Conservation (phyloP, 2,113 vertebrate species). For the Antechinus flavipes region DNA sequence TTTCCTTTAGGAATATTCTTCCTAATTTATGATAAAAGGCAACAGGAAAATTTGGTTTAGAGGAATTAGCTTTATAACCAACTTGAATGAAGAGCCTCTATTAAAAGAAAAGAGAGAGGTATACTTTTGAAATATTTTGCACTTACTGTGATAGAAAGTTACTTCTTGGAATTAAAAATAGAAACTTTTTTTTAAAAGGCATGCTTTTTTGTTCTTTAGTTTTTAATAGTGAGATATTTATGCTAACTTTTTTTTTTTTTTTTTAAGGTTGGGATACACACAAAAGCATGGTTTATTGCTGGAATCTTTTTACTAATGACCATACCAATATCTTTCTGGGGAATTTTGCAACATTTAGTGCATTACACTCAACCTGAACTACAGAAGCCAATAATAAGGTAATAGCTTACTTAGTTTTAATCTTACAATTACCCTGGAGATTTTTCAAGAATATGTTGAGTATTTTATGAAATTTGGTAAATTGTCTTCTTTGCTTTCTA, state of each 20-base stretch:
- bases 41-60: background rate
- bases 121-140: background rate
- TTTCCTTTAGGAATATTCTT: background rate
- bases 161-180: background rate
- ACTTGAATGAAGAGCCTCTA: background rate
- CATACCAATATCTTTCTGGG: constrained; percentile 97
- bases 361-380: constrained; percentile 98
- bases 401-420: constrained; percentile 55
- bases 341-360: constrained; percentile 96
- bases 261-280: constrained; percentile 93
- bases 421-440: constrained; percentile 26
- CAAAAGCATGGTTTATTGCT: constrained; percentile 98
- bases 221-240: constrained; percentile 42
- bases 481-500: constrained; percentile 72
- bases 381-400: constrained; percentile 99
- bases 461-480: constrained; percentile 41
- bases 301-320: constrained; percentile 98
- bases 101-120: background rate
- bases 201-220: constrained; percentile 4
- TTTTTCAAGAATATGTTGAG: constrained; percentile 40
- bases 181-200: background rate
- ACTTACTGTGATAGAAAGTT: background rate
- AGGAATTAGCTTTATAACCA: background rate
- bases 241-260: constrained; percentile 51
- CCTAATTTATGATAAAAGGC: background rate